Base-by-base conservation (phyloP, 2,888 invertebrate genomes). In the Machimus atricapillus region DNA sequence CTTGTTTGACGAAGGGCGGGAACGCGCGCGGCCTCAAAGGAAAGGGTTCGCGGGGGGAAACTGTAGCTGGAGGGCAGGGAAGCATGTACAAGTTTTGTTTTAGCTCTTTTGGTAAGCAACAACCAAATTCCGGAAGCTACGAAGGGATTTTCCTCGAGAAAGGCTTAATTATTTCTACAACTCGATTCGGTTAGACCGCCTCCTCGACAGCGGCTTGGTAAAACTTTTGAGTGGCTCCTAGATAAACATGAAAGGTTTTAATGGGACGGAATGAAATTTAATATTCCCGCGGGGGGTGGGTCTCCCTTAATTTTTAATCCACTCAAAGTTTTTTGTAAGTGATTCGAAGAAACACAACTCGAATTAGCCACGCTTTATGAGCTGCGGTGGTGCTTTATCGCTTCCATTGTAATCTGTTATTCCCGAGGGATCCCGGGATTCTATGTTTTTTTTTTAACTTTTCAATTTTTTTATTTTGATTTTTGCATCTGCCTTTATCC, bases 151-250 rank as follows among this genome's bases (percentile, higher is more conserved):
- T 27, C 31, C 31, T 81, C 6, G 37, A 52, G 52, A 66, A n/a
- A 19, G 52, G 82, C 14, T 58, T 58, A 82, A 58, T 82, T 81
- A 81, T 81, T 56, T 82, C 52, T 37, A 82, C 23, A 66, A 66
- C 27, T 66, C 12, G 8, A 66, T 66, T 66, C 66, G 12, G 23
- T 66, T 52, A 52, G 52, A 16, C n/a, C 52, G 16, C 14, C 43
- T 37, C 43, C 12, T 14, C 43, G 43, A 43, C 43, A 43, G 43
- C 12, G 4, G 14, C 16, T 46, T 0, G 4, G 52, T 52, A 16
- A 78, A 79, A 79, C 27, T 52, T 79, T 79, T 46, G n/a, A 46
- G 27, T 14, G 23, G 12, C 16, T 27, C 16, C 14, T 23, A 79
- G 52, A 34, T 19, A 46, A 52, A 52, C 52, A 23, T 4, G 52